Evolutionary conservation across 23 tunicate species (phyloP), one percentile per base, ranked within the genome.

Genomic region (Halocynthia aurantium): DNA sequence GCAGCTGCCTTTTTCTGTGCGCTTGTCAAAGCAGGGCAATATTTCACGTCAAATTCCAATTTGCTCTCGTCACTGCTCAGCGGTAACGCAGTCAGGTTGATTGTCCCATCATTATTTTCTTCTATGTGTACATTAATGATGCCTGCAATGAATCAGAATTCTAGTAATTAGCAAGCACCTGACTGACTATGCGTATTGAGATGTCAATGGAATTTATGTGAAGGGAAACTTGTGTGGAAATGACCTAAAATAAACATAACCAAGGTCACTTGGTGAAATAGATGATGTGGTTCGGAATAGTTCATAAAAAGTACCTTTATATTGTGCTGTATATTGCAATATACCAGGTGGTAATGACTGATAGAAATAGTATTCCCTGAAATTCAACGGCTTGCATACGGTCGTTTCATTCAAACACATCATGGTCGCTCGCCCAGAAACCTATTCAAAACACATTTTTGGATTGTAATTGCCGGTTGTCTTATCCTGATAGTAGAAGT

Each of bases 351-450:
- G 98, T 22, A 92, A 81, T 15, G 99, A 96, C 57, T 89, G 94
- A 70, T 96, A 96, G 83, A 96, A 96, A 65, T 80, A 80, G 65
- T 86, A 86, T 80, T 96, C 99, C 22, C 99, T 70, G 82, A 66
- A 81, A 70, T 89, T 96, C 10, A 96, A 77, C 7, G 99, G 99
- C 72, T 96, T 96, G 77, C 99, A 96, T 9, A 96, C 96, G 19
- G 96, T 96, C 21, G 88, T 87, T 63, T 85, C 88, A 82, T 96
- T 82, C 22, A 89, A 85, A 83, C 99, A 84, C 89, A 93, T 83
- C 85, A 92, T 92, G 22, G 88, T 84, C n/a, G 98, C 98, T 12
- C 98, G 80, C 22, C 98, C 98, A 21, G 98, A 76, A 50, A 92
- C 98, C 98, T n/a, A n/a, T n/a, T n/a, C n/a, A n/a, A n/a, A n/a